Evolutionary conservation across 2,888 invertebrate species (phyloP).

Genomic region (Drosophila antonietae): DNA sequence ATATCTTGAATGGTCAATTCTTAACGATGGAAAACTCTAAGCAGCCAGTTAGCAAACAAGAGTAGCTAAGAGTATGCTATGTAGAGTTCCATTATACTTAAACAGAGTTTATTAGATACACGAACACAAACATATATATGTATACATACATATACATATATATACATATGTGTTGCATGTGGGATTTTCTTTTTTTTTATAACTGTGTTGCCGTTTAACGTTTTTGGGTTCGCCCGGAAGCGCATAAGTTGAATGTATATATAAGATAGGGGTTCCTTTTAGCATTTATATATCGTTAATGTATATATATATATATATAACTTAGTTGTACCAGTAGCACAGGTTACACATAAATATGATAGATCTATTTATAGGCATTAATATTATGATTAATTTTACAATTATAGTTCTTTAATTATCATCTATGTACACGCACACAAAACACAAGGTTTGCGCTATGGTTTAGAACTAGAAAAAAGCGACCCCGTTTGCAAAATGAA

Average conservation of each 20-base stretch:
- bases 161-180: neutral
- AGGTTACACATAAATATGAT: conserved; percentile 59
- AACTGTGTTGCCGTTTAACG: conserved; percentile 44
- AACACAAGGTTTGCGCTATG: conserved; percentile 33
- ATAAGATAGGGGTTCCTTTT: conserved; percentile 20
- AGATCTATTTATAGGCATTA: conserved; percentile 30
- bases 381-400: conserved; percentile 29
- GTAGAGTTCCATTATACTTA: conserved; percentile 31
- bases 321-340: conserved; percentile 66
- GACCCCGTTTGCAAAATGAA: conserved; percentile 69
- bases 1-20: conserved; percentile 52
- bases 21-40: conserved; percentile 59
- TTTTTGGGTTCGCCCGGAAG: conserved; percentile 70
- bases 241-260: conserved; percentile 44
- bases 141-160: conserved; percentile 19
- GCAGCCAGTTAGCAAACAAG: conserved; percentile 50
- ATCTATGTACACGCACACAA: conserved; percentile 45
- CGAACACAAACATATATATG: conserved; percentile 12
- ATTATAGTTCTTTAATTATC: conserved; percentile 34
- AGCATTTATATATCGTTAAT: conserved; percentile 8
- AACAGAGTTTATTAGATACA: conserved; percentile 20
- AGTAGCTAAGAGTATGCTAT: conserved; percentile 42
- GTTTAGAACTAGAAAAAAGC: conserved; percentile 49
- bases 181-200: neutral
- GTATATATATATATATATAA: conserved; percentile 21